Percentiles rank a stretch among this genome's conserved stretches.
phyloP scores from a whole-genome alignment of 2,113 vertebrate genomes.

The Corapipo altera region DNA sequence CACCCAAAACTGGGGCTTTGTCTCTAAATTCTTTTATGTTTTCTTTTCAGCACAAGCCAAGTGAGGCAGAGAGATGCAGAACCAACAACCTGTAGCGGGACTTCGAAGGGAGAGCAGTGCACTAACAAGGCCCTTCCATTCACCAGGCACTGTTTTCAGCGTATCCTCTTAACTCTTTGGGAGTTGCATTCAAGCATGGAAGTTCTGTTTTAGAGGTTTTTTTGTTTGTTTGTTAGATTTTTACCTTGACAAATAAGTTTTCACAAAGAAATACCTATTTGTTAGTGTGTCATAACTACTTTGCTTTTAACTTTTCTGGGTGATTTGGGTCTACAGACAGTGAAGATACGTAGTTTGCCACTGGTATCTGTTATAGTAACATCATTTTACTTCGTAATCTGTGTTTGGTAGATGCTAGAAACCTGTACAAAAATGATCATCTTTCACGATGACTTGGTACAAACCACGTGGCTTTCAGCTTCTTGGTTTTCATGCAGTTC shows the following conservation, averaged over 20 bases:
- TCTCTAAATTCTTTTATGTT: neutral
- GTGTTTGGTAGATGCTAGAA: neutral
- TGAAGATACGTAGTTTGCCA: neutral
- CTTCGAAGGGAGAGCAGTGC: conserved; percentile 87
- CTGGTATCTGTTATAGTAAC: neutral
- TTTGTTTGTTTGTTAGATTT: neutral
- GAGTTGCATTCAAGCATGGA: neutral
- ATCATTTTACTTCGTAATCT: neutral
- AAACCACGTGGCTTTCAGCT: neutral
- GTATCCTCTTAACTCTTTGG: conserved; percentile 83
- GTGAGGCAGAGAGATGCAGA: conserved; percentile 75
- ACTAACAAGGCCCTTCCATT: conserved; percentile 90
- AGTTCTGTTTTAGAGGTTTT: neutral
- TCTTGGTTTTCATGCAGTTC: neutral
- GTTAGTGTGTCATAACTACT: neutral
- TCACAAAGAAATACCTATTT: neutral
- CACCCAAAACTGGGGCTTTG: neutral
- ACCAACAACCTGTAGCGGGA: conserved; percentile 83
- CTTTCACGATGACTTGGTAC: neutral
- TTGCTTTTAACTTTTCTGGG: neutral
- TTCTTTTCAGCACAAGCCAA: conserved; percentile 76
- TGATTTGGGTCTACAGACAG: neutral
- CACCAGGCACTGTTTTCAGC: conserved; percentile 96
- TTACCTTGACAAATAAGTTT: neutral
- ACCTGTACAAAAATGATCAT: neutral